Conservation (phyloP, 2,113 vertebrate species). For the Siphamia tubifer region DNA sequence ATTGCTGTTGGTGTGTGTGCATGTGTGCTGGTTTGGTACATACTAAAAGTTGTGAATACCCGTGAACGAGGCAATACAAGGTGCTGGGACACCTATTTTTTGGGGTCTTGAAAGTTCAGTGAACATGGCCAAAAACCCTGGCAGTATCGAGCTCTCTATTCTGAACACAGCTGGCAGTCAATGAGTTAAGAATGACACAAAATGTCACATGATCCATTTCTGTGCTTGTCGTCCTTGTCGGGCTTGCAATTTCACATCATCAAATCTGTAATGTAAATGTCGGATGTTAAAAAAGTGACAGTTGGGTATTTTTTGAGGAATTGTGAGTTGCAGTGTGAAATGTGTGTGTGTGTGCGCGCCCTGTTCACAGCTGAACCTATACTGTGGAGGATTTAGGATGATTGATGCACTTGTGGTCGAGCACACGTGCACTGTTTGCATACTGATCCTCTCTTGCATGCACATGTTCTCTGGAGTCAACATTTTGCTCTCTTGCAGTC, state of each 20-base stretch:
- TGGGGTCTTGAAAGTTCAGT: too few relatives aligned
- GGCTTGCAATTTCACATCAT: slow-evolving; percentile 38
- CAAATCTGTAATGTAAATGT: slow-evolving; percentile 4
- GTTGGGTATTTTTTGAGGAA: too few relatives aligned
- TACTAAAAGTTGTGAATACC: too few relatives aligned
- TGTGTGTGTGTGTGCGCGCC: slow-evolving; percentile 15
- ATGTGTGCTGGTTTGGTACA: too few relatives aligned
- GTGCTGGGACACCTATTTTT: too few relatives aligned
- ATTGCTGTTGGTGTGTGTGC: too few relatives aligned
- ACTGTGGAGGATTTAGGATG: slow-evolving; percentile 27
- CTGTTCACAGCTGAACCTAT: not conserved
- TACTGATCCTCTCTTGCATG: slow-evolving; percentile 59
- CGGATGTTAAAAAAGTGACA: slow-evolving; percentile 30
- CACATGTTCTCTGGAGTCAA: slow-evolving; percentile 21
- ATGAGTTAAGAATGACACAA: slow-evolving; percentile 37
- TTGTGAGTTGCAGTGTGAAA: slow-evolving; percentile 5
- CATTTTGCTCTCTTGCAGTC: slow-evolving; percentile 8
- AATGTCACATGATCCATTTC: slow-evolving; percentile 7
- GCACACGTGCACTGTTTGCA: slow-evolving; percentile 46
- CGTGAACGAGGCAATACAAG: too few relatives aligned
- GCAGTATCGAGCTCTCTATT: too few relatives aligned
- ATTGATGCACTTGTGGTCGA: slow-evolving; percentile 20
- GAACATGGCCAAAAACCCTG: too few relatives aligned
- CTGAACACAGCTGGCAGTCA: too few relatives aligned
- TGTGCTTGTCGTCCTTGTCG: slow-evolving; percentile 34